Evolutionary conservation across 2,797 vertebrate genomes (phyloP).

Genomic region (Apogon hyalosoma): DNA sequence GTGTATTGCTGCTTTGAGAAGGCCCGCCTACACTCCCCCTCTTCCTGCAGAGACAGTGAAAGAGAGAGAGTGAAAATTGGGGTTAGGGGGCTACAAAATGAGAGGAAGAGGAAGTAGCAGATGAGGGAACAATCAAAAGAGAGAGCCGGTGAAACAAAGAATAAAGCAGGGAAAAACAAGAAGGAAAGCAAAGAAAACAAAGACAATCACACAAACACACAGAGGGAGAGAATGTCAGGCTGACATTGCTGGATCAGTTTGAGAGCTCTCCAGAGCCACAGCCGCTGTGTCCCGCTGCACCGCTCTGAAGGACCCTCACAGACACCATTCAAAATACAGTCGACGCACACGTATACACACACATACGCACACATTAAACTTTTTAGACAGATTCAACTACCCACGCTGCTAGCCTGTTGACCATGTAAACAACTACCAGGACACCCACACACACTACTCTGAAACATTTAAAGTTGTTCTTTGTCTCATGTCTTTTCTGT

Average conservation of each 20-base stretch:
- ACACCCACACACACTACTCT: conserved; percentile 21
- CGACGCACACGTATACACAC: conserved; percentile 24
- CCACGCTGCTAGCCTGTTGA: conserved; percentile 11
- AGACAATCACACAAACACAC: conserved; percentile 1
- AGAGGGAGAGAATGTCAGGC: conserved; percentile 72
- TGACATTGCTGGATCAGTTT: conserved; percentile 75
- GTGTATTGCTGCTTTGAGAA: conserved; percentile 72
- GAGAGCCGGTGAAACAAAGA: conserved; percentile 24
- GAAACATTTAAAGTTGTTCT: neutral
- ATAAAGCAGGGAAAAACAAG: conserved; percentile 42
- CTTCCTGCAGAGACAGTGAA: conserved; percentile 50
- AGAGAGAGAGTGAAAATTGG: conserved; percentile 19
- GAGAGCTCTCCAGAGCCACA: conserved; percentile 66
- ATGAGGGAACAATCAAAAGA: conserved; percentile 20
- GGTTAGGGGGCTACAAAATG: conserved; percentile 3
- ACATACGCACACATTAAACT: neutral
- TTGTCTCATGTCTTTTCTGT: conserved; percentile 8
- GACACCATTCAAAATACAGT: conserved; percentile 50
- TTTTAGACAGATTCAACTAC: conserved; percentile 26
- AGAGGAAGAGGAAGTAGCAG: conserved; percentile 17
- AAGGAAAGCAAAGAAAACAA: conserved; percentile 42
- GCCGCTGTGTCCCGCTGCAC: conserved; percentile 51
- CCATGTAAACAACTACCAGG: conserved; percentile 5
- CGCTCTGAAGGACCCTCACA: conserved; percentile 55
- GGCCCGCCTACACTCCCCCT: conserved; percentile 57